Percentiles rank a stretch among this genome's conserved stretches.
These are phyloP conservation scores for Drosophila nigricruria DNA, from an alignment of 2,888 invertebrate species.

Conservation along the genomic window DNA sequence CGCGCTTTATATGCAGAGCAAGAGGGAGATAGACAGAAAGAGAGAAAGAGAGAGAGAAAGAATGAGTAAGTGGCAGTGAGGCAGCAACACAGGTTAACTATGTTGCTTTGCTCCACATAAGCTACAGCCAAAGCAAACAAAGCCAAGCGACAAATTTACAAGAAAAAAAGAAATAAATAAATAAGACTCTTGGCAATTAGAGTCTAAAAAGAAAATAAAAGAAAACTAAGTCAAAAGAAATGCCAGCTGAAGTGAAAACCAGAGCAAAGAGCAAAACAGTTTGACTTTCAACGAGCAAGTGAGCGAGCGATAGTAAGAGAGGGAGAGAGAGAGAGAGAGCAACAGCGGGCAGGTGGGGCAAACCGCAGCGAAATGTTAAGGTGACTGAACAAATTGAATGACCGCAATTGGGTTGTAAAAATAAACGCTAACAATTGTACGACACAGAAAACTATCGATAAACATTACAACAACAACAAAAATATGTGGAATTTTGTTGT, in stretches of 20 bases:
- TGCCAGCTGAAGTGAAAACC: constrained; percentile 54
- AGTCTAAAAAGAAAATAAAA: constrained; percentile 37
- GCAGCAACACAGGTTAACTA: constrained; percentile 18
- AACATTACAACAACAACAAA: not conserved
- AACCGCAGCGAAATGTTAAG: constrained; percentile 38
- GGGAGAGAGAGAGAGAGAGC: not conserved
- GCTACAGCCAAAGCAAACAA: constrained; percentile 25
- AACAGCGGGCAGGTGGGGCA: not conserved
- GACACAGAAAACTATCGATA: not conserved
- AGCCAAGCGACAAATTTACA: constrained; percentile 42
- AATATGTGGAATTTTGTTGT: not conserved
- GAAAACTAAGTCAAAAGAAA: constrained; percentile 42
- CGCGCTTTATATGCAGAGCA: constrained; percentile 23
- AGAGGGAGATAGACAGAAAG: not conserved
- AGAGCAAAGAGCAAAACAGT: constrained; percentile 49
- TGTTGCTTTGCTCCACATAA: constrained; percentile 60
- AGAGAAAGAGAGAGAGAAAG: not conserved
- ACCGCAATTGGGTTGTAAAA: constrained; percentile 57
- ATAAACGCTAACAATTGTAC: constrained; percentile 2
- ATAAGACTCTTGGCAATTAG: constrained; percentile 40
- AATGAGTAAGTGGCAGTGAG: not conserved
- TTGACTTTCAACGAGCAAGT: not conserved
- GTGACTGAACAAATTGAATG: constrained; percentile 56
- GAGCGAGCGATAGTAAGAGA: not conserved
- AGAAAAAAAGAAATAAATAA: constrained; percentile 22